These are phyloP conservation scores for Mylabris phalerata DNA, from an alignment of 1,140 invertebrate genomes.

Conservation along the genomic window DNA sequence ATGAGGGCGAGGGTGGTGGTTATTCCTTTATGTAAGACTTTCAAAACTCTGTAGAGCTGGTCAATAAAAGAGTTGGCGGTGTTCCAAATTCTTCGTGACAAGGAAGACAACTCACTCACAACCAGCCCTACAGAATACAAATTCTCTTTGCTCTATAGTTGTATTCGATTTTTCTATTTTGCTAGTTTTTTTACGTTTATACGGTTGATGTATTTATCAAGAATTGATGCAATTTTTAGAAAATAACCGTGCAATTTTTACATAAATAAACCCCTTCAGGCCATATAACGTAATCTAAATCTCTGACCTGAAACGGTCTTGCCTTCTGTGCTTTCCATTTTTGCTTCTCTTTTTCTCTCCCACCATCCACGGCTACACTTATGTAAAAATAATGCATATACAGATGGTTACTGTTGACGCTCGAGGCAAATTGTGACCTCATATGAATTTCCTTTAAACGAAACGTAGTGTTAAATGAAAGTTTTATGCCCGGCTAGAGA, in stretches of 20 bases:
- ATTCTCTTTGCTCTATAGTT: not conserved
- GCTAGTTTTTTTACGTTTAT: too few relatives aligned
- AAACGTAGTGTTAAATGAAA: constrained; percentile 18
- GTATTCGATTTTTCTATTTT: too few relatives aligned
- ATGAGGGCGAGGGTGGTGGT: not conserved
- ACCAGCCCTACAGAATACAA: constrained; percentile 16
- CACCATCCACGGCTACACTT: too few relatives aligned
- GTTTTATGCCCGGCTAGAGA: constrained; percentile 16
- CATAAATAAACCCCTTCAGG: too few relatives aligned
- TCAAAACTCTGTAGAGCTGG: constrained; percentile 16
- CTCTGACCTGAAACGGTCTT: too few relatives aligned
- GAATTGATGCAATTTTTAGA: too few relatives aligned
- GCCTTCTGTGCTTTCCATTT: too few relatives aligned
- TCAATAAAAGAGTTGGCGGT: constrained; percentile 22
- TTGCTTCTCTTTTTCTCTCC: too few relatives aligned
- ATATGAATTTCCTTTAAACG: constrained; percentile 18
- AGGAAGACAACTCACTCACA: constrained; percentile 16
- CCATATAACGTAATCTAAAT: too few relatives aligned
- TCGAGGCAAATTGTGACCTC: constrained; percentile 13
- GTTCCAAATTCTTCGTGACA: constrained; percentile 17
- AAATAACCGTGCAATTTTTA: too few relatives aligned
- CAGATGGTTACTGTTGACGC: constrained; percentile 2
- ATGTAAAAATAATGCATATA: too few relatives aligned
- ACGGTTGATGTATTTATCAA: too few relatives aligned
- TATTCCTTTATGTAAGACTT: not conserved